phyloP scores from a whole-genome alignment of 2,888 invertebrate genomes.

The Spatulosminthurus flaviceps region DNA sequence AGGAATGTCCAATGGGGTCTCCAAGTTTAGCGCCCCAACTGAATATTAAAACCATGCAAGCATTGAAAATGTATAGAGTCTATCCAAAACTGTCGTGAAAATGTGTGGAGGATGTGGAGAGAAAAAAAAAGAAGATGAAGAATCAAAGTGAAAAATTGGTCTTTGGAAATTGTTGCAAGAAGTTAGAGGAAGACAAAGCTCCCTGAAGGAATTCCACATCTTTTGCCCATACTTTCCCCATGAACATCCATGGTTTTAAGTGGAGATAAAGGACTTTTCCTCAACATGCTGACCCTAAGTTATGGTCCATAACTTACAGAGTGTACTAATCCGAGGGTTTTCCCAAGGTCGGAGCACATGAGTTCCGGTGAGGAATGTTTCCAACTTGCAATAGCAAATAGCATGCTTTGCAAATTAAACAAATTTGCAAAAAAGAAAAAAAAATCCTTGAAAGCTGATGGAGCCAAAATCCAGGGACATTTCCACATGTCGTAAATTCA shows the following conservation, averaged over 20 bases:
- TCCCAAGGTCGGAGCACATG: no score
- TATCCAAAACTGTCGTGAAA: background rate
- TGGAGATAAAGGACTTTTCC: background rate
- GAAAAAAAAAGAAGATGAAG: background rate
- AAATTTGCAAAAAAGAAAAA: background rate
- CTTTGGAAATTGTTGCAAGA: background rate
- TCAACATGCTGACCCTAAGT: background rate
- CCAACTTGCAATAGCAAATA: no score
- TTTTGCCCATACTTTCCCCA: background rate
- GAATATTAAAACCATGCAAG: no score
- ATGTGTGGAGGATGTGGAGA: background rate
- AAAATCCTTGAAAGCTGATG: background rate
- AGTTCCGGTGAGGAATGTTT: no score
- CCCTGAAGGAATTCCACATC: background rate
- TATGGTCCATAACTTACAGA: background rate
- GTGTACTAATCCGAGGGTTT: no score
- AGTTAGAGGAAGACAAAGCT: background rate
- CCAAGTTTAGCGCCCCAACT: no score
- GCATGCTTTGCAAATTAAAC: conserved; percentile 1
- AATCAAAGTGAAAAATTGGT: background rate
- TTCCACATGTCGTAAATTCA: background rate
- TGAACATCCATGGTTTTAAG: background rate
- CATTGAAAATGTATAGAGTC: no score
- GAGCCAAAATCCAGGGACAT: background rate
- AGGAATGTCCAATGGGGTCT: no score